These are phyloP conservation scores for Caenorhabditis brenneri DNA, from an alignment of 1,140 invertebrate genomes.

Conservation along the genomic window DNA sequence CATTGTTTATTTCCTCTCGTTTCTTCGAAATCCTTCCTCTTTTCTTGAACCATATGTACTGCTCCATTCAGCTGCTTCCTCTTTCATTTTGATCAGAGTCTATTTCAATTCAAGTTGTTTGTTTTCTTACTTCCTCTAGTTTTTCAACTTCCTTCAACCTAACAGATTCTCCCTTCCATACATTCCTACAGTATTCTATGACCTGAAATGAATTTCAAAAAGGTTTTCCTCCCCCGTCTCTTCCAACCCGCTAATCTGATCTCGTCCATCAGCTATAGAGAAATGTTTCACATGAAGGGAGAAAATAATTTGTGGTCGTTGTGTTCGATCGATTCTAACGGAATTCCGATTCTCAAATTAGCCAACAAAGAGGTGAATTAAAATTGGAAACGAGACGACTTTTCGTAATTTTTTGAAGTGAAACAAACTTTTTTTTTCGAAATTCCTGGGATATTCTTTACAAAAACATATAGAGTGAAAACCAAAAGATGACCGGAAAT, in stretches of 20 bases:
- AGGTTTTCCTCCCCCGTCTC: neutral
- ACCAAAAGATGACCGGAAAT: no score
- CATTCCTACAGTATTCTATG: no score
- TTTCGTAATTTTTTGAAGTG: no score
- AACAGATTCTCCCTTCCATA: neutral
- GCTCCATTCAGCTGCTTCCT: neutral
- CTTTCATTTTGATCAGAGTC: neutral
- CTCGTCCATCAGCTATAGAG: neutral
- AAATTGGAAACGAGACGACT: no score
- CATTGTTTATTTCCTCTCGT: slow-evolving; percentile 28
- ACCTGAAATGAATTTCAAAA: slow-evolving; percentile 8
- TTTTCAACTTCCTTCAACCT: neutral
- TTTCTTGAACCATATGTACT: slow-evolving; percentile 15
- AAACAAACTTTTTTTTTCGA: no score
- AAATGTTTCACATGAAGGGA: neutral
- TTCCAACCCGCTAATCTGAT: slow-evolving; percentile 6
- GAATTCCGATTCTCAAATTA: neutral
- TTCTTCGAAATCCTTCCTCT: neutral
- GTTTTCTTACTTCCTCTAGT: neutral
- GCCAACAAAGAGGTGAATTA: neutral
- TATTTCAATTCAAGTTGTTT: neutral
- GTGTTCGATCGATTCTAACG: slow-evolving; percentile 3
- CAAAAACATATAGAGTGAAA: no score
- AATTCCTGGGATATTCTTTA: no score
- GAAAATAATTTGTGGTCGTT: neutral